A percentile compares a stretch with the other conserved stretches of the same genome.
Conservation (phyloP, 2,113 vertebrate species). For the Pholis gunnellus region DNA sequence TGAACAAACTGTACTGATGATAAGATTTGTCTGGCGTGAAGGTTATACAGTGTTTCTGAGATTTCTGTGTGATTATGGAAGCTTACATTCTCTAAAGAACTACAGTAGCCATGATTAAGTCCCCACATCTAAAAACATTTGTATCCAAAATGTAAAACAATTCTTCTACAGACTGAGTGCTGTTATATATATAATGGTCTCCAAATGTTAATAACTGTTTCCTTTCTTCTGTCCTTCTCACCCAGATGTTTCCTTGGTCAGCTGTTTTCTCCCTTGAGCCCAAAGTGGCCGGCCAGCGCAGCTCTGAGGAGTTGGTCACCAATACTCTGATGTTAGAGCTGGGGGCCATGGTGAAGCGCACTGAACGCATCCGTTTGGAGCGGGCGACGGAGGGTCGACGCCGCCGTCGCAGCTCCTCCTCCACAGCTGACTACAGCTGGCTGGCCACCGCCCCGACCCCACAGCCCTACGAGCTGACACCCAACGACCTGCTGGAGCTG, state of each 20-base stretch:
- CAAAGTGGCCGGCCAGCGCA: conserved; percentile 82
- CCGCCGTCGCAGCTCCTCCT: conserved; percentile 75
- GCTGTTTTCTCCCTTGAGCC: conserved; percentile 83
- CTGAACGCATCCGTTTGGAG: conserved; percentile 83
- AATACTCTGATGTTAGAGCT: conserved; percentile 87
- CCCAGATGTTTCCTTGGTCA: conserved; percentile 86
- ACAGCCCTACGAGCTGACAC: conserved; percentile 81
- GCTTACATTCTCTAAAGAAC: not conserved
- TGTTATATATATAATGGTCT: not conserved
- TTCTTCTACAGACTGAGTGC: not conserved
- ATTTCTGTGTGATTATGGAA: not conserved
- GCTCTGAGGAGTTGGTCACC: conserved; percentile 82
- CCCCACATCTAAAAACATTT: not conserved
- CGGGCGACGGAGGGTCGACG: conserved; percentile 69
- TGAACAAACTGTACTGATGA: not conserved
- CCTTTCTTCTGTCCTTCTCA: conserved; percentile 14
- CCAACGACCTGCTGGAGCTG: conserved; percentile 84
- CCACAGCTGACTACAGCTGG: conserved; percentile 86
- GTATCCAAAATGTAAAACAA: not conserved
- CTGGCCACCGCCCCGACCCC: conserved; percentile 75
- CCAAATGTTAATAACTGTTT: not conserved
- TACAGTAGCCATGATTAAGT: not conserved
- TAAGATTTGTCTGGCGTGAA: not conserved
- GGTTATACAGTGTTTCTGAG: not conserved
- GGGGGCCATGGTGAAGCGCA: conserved; percentile 85